These are phyloP conservation scores for Aleiodes testaceus DNA, from an alignment of 2,888 invertebrate genomes.

Conservation along the genomic window DNA sequence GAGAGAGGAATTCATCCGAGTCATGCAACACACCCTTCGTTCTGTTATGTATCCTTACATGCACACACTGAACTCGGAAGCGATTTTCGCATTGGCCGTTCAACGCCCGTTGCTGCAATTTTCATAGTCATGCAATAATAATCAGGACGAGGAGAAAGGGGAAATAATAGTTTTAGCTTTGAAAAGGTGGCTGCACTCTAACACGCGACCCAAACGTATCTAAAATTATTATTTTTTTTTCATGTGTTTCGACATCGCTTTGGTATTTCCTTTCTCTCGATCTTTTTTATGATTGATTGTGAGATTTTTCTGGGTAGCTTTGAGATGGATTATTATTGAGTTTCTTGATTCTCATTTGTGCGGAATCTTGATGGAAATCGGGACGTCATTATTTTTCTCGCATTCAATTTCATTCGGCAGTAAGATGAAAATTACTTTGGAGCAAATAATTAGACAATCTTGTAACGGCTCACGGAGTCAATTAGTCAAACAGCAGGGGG, in stretches of 20 bases:
- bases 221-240: neutral
- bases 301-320: neutral
- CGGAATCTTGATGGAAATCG: neutral
- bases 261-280: neutral
- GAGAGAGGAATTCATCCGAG: constrained; percentile 60
- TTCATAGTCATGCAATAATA: constrained; percentile 70
- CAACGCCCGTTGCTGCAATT: constrained; percentile 57
- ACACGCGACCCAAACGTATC: constrained; percentile 34
- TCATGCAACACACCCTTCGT: constrained; percentile 64
- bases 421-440: constrained; percentile 57
- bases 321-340: no score
- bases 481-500: constrained; percentile 64
- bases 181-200: constrained; percentile 48
- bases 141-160: constrained; percentile 55
- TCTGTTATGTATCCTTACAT: constrained; percentile 32
- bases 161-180: constrained; percentile 61
- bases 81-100: constrained; percentile 41
- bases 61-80: constrained; percentile 39
- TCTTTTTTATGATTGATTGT: constrained; percentile 15
- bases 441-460: constrained; percentile 63
- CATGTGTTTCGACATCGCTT: neutral
- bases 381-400: neutral
- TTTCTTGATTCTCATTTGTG: no score
- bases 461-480: constrained; percentile 57
- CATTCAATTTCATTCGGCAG: neutral